A percentile compares a stretch with the other conserved stretches of the same genome.
Evolutionary conservation across 2,113 vertebrate species (phyloP).

Genomic region (Rhynchomys soricoides): DNA sequence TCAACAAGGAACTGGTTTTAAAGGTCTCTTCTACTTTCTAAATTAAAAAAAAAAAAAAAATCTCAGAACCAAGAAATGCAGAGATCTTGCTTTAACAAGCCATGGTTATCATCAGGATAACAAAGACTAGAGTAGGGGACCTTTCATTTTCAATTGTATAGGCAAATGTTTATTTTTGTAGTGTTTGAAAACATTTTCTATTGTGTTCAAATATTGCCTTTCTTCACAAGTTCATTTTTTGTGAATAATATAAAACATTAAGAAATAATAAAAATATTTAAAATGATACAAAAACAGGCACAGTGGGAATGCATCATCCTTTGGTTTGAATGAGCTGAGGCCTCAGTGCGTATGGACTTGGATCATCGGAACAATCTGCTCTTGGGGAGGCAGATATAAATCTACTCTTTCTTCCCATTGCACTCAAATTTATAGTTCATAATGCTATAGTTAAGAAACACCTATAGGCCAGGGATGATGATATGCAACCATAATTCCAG

Average conservation of each 20-base stretch:
- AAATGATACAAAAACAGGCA: neutral
- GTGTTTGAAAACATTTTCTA: neutral
- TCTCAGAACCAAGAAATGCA: neutral
- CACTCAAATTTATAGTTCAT: neutral
- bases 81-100: neutral
- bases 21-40: constrained; percentile 18
- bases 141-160: neutral
- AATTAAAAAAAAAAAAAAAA: neutral
- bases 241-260: neutral
- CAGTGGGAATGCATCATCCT: neutral
- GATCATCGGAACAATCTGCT: neutral
- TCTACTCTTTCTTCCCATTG: neutral
- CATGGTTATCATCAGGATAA: neutral
- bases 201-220: neutral
- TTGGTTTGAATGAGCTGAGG: neutral
- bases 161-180: neutral
- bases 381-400: neutral
- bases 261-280: neutral
- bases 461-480: neutral
- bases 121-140: neutral
- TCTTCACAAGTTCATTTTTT: neutral
- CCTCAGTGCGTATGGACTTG: neutral
- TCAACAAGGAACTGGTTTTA: neutral
- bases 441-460: neutral
- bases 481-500: no score